Evolutionary conservation across 1,140 invertebrate genomes (phyloP).

Genomic region (Anastrepha ludens): DNA sequence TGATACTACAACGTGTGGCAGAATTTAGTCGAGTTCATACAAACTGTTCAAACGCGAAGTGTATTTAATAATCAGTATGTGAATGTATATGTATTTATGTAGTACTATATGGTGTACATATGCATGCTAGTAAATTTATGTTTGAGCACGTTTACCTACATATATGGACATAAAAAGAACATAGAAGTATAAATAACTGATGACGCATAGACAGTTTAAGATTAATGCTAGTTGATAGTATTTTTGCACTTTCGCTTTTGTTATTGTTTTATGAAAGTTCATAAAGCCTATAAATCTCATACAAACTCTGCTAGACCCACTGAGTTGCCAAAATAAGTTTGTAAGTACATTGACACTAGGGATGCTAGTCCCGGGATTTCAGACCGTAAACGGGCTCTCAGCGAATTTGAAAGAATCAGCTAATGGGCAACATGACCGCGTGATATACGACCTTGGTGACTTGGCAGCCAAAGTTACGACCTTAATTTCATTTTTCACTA

Average conservation of each 20-base stretch:
- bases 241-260: not conserved
- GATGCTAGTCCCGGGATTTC: too few species aligned
- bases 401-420: too few species aligned
- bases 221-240: not conserved
- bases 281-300: not conserved
- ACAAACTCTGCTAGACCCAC: not conserved
- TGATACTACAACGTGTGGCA: not conserved
- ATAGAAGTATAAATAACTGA: not conserved
- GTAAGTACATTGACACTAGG: too few species aligned
- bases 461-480: too few species aligned
- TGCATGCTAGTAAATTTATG: not conserved
- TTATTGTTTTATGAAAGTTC: not conserved
- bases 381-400: too few species aligned
- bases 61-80: too few species aligned
- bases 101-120: not conserved
- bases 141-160: not conserved
- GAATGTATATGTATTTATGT: not conserved
- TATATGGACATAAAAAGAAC: too few species aligned
- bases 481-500: too few species aligned
- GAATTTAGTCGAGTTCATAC: not conserved
- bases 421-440: too few species aligned
- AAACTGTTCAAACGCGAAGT: not conserved
- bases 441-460: too few species aligned
- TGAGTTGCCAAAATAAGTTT: too few species aligned
- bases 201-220: slow-evolving; percentile 24